Evolutionary conservation across 2,888 invertebrate genomes (phyloP).

Genomic region (Serripes groenlandicus): DNA sequence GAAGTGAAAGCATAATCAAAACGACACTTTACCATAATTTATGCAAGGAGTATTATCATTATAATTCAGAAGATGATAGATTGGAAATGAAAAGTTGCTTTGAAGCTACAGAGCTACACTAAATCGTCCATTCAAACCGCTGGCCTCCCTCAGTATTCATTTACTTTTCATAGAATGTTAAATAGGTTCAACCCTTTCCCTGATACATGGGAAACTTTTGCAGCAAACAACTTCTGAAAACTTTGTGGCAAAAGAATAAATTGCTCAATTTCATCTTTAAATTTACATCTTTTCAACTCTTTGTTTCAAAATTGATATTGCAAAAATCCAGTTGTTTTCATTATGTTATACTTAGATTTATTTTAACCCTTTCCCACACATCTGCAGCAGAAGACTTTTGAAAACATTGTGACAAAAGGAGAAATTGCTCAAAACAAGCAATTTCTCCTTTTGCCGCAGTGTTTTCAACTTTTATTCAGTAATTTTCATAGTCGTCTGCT

Average conservation of each 20-base stretch:
- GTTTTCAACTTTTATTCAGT: too few relatives aligned
- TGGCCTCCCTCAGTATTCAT: conserved; percentile 17
- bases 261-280: not conserved
- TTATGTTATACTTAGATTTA: too few relatives aligned
- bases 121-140: conserved; percentile 9
- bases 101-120: conserved; percentile 10
- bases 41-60: conserved; percentile 23
- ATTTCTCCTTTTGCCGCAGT: too few relatives aligned
- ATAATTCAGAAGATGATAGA: conserved; percentile 26
- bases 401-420: too few relatives aligned
- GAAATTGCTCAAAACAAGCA: too few relatives aligned
- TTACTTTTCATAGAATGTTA: conserved; percentile 17
- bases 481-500: too few relatives aligned
- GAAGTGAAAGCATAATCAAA: conserved; percentile 24
- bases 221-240: not conserved
- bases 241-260: not conserved
- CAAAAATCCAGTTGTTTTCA: too few relatives aligned
- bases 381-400: too few relatives aligned
- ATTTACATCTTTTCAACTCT: too few relatives aligned
- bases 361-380: too few relatives aligned
- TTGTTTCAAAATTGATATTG: too few relatives aligned
- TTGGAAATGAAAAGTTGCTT: conserved; percentile 20
- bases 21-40: conserved; percentile 26
- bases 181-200: not conserved
- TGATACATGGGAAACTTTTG: not conserved